A percentile compares a stretch with the other conserved stretches of the same genome.
These are phyloP conservation scores for Periparus ater DNA, from an alignment of 2,797 vertebrate species.

Conservation along the genomic window DNA sequence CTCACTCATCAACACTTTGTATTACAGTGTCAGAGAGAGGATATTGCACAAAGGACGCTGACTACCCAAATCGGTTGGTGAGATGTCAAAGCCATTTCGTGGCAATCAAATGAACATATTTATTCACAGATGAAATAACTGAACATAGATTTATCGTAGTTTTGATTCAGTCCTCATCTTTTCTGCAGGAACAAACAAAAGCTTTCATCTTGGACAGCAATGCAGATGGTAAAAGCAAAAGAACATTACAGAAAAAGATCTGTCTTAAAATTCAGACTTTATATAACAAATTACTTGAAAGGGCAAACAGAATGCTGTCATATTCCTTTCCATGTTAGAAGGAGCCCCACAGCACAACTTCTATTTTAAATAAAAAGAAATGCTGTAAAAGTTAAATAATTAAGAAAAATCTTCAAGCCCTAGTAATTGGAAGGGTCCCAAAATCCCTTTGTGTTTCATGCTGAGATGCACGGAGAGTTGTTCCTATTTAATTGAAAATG, in stretches of 20 bases:
- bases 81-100: not conserved
- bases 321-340: not conserved
- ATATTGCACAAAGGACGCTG: not conserved
- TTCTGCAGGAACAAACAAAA: not conserved
- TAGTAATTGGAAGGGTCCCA: slow-evolving; percentile 52
- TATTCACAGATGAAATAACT: slow-evolving; percentile 20
- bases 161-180: not conserved
- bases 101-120: not conserved
- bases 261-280: not conserved
- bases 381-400: slow-evolving; percentile 50
- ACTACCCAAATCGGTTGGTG: not conserved
- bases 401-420: slow-evolving; percentile 45
- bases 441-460: slow-evolving; percentile 59
- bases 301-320: not conserved
- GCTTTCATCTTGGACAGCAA: not conserved
- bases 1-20: slow-evolving; percentile 26
- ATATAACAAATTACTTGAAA: slow-evolving; percentile 5
- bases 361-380: slow-evolving; percentile 32
- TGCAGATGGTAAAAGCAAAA: slow-evolving; percentile 8
- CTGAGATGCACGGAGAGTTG: slow-evolving; percentile 47
- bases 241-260: not conserved
- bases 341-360: not conserved
- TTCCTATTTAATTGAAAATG: slow-evolving; percentile 67
- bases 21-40: not conserved
- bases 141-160: not conserved